Evolutionary conservation across 2,797 vertebrate species (phyloP), one percentile per base, ranked within the genome.

Genomic region (Coracias cyanogaster): DNA sequence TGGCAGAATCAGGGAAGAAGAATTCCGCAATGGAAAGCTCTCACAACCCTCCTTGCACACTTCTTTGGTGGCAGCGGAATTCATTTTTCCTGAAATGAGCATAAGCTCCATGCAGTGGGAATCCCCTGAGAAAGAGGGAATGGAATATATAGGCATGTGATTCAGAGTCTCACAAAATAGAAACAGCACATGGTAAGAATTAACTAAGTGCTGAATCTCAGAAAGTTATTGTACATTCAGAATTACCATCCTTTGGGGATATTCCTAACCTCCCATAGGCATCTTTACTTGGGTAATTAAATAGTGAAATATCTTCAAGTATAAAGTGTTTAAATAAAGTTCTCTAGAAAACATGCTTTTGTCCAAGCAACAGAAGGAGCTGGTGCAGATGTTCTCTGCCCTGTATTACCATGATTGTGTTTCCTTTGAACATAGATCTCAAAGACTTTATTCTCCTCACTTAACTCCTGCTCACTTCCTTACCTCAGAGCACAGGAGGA

Each of bases 151-250:
- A 60, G 31, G 51, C 88, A 94, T 0, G 1, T 45, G 76, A 86
- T 71, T 83, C 65, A 24, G 48, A 83, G 69, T 11, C 49, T 62
- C 66, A 72, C 24, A 82, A 43, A 76, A 93, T 45, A 91, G 62
- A 93, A 76, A 51, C 54, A 93, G 46, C 87, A 93, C 85, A 84
- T 95, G 87, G 65, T 91, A 94, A 79, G 80, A 96, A 95, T 90
- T 94, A 93, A 83, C 64, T 57, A 89, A 93, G 31, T 76, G 89
- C 57, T 94, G 82, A 86, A 72, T 88, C 82, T 88, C 73, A 82
- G 58, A 72, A 87, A 93, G 10, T 81, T 81, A 81, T 71, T 82
- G 72, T 83, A 71, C 62, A 76, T 79, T 85, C 76, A 93, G 80
- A 91, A 92, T 82, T 72, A 74, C 14, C 72, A 81, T 79, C 82